phyloP scores from a whole-genome alignment of 2,888 invertebrate species.

The Eristalis intricaria region DNA sequence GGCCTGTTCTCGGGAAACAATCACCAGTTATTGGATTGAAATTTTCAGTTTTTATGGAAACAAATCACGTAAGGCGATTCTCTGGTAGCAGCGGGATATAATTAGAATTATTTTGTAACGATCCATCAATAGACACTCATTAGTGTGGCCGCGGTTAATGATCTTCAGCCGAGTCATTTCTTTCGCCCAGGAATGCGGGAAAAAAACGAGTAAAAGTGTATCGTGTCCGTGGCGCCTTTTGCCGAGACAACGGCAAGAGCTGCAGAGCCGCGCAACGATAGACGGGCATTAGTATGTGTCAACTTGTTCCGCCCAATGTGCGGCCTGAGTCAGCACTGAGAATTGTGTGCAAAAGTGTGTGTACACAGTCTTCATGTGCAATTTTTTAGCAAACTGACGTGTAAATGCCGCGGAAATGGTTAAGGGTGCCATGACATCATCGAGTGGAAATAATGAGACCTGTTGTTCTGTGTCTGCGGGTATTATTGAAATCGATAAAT shows the following conservation, averaged over 20 bases:
- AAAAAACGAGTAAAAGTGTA: background rate
- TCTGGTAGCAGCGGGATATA: constrained; percentile 6
- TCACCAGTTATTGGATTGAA: background rate
- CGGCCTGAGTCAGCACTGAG: background rate
- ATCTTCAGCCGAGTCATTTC: constrained; percentile 48
- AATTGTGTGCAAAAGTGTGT: background rate
- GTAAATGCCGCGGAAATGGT: background rate
- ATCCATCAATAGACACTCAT: constrained; percentile 30
- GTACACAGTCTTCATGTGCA: background rate
- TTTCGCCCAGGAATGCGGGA: constrained; percentile 9
- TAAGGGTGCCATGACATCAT: background rate
- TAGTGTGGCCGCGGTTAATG: constrained; percentile 52
- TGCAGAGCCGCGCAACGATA: constrained; percentile 2
- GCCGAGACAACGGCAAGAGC: constrained; percentile 1
- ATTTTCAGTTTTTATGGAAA: background rate
- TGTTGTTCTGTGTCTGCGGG: background rate
- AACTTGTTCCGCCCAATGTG: constrained; percentile 41
- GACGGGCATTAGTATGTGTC: constrained; percentile 52
- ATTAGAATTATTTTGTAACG: constrained; percentile 20
- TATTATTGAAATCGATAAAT: background rate
- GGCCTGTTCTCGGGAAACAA: background rate
- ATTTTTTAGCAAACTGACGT: background rate
- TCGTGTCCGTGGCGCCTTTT: constrained; percentile 21
- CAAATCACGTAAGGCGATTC: background rate
- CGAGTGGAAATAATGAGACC: background rate